These are phyloP conservation scores for Phalacrocorax aristotelis DNA, from an alignment of 2,113 vertebrate genomes.

Conservation along the genomic window DNA sequence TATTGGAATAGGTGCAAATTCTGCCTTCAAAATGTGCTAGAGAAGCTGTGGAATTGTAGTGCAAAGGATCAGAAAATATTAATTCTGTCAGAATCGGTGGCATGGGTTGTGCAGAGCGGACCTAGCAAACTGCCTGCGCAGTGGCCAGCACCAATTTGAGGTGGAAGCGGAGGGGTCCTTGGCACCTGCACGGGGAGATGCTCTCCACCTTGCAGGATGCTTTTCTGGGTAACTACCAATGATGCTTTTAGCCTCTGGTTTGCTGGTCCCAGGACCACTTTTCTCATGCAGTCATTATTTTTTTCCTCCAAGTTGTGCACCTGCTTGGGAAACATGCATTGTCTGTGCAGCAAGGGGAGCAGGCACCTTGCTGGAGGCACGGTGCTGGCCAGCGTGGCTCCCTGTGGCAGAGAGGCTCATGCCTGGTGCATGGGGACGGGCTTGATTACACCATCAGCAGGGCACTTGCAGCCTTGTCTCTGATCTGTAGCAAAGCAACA, in stretches of 20 bases:
- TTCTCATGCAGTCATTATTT: background rate
- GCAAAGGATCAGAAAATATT: rapidly evolving
- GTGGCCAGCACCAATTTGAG: background rate
- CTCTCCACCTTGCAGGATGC: rapidly evolving
- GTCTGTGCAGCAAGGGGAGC: rapidly evolving
- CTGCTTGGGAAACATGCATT: background rate
- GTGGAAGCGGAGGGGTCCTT: background rate
- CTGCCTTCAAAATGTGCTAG: background rate
- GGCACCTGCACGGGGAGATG: rapidly evolving
- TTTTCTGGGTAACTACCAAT: background rate
- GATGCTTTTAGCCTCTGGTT: background rate
- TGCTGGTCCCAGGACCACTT: background rate
- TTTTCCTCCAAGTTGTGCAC: background rate
- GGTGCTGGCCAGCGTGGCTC: background rate
- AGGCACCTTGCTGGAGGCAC: rapidly evolving
- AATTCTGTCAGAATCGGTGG: rapidly evolving
- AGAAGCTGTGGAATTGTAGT: background rate
- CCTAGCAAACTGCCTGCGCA: rapidly evolving
- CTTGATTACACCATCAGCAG: rapidly evolving
- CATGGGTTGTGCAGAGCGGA: rapidly evolving
- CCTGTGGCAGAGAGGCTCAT: background rate
- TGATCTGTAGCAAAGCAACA: rapidly evolving
- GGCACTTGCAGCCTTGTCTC: background rate
- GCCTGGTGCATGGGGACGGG: rapidly evolving
- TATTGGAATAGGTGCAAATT: background rate